Evolutionary conservation across 2,113 vertebrate species (phyloP).

Genomic region (Prochilodus magdalenae): DNA sequence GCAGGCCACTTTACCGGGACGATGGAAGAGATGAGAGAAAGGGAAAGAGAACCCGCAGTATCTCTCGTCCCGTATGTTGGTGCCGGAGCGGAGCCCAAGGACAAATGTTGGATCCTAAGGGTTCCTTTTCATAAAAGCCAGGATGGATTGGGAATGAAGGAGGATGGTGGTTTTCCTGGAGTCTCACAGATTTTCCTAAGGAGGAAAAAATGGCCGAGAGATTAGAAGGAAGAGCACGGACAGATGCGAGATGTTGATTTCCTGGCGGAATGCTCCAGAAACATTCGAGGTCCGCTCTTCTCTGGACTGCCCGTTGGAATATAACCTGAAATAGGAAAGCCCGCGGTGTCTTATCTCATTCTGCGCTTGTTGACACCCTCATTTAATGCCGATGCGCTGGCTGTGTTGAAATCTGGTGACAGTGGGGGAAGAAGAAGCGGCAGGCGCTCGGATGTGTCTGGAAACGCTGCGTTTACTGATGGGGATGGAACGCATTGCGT

Average conservation of each 20-base stretch:
- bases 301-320: slow-evolving; percentile 20
- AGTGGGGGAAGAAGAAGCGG: slow-evolving; percentile 4
- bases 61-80: slow-evolving; percentile 38
- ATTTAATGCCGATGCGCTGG: slow-evolving; percentile 25
- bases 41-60: slow-evolving; percentile 55
- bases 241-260: slow-evolving; percentile 55
- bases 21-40: slow-evolving; percentile 48
- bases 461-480: background rate
- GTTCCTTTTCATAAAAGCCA: slow-evolving; percentile 12
- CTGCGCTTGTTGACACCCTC: slow-evolving; percentile 30
- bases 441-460: background rate
- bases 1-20: slow-evolving; percentile 44
- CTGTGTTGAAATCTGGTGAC: slow-evolving; percentile 36
- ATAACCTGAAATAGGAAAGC: slow-evolving; percentile 60
- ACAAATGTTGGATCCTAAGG: background rate
- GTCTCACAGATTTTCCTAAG: background rate
- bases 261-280: slow-evolving; percentile 22
- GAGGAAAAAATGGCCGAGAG: slow-evolving; percentile 26
- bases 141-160: slow-evolving; percentile 3
- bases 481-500: background rate
- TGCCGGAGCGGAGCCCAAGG: slow-evolving; percentile 13
- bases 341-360: slow-evolving; percentile 53
- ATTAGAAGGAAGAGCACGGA: slow-evolving; percentile 13
- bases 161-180: slow-evolving; percentile 2
- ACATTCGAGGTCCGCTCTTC: slow-evolving; percentile 1